Base-by-base conservation (phyloP, 1,140 invertebrate genomes). In the Elymnias hypermnestra region DNA sequence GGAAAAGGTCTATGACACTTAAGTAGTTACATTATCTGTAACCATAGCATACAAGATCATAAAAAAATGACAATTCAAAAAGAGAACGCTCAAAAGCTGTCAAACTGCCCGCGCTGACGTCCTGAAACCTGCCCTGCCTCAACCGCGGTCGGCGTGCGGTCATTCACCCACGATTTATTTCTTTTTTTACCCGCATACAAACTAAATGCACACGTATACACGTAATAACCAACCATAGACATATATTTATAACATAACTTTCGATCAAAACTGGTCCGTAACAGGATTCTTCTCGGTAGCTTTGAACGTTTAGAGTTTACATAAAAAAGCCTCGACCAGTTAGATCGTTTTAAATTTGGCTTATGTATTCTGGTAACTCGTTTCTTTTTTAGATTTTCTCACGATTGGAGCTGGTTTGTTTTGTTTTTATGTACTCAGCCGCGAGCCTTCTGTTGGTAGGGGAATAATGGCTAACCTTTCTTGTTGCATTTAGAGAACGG, bases 171-270 rank as follows among this genome's bases (percentile, higher is more conserved):
- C 43, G 35, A 71, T 70, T 77, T 77, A 73, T 74, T 79, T 74
- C 43, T 72, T 77, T 77, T 72, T 83, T 79, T 75, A 62, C 72
- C 67, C 72, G 70, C 73, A 72, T 70, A 75, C 76, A 68, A 73
- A 74, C 69, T 75, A 71, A 73, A 76, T 68, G 57, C 66, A 67
- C 65, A 70, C 66, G 56, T 63, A 69, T 40, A 64, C 55, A 65
- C 63, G 67, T 72, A 69, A 67, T 72, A 74, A 65, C 8, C 31
- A 10, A 33, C 31, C 15, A 33, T 17, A 33, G 31, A 33, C 31
- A 18, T 33, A 8, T 29, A 29, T 29, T 29, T 4, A 29, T 29
- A 28, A 28, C 62, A 77, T 77, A 73, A 77, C 62, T 73, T 67
- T 57, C 55, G 54, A 69, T 77, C 53, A 42, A 53, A 69, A 72